Conservation (phyloP, 37 sponge, comb jelly and placozoan species). For the Mnemiopsis leidyi region DNA sequence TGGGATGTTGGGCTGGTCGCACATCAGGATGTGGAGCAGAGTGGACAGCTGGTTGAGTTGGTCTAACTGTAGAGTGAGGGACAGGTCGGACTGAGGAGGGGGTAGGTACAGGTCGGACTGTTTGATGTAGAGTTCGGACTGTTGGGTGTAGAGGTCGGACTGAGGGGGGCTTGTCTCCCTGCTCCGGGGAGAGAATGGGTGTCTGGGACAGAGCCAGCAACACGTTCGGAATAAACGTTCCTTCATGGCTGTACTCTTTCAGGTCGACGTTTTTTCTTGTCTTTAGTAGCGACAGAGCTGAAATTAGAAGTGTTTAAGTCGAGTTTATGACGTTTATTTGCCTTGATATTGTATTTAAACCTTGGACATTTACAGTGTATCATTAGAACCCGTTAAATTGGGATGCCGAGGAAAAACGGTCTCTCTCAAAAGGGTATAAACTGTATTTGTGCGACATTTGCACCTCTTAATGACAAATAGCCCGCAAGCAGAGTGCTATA, state of each 20-base stretch:
- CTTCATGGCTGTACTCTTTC: constrained; percentile 13
- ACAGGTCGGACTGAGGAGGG: not conserved
- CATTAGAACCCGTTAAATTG: too few relatives aligned
- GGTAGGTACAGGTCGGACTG: not conserved
- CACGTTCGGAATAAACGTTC: constrained; percentile 11
- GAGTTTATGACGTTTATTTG: too few relatives aligned
- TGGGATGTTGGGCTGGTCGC: not conserved
- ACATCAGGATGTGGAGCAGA: not conserved
- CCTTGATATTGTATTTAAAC: too few relatives aligned
- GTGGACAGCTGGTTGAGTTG: not conserved
- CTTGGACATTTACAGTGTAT: too few relatives aligned
- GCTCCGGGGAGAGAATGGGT: not conserved
- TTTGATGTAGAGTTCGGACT: not conserved
- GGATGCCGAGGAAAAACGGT: too few relatives aligned
- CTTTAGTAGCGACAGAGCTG: not conserved
- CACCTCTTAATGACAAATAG: not conserved
- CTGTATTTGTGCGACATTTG: not conserved
- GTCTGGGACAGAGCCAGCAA: constrained; percentile 24
- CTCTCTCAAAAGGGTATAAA: not conserved
- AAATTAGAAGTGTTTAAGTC: not conserved
- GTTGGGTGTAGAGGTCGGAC: not conserved
- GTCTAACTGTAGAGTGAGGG: not conserved
- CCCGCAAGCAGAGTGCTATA: not conserved
- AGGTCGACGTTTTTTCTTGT: not conserved
- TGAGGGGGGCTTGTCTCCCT: not conserved